These are phyloP conservation scores for Pygoscelis antarcticus DNA, from an alignment of 2,113 vertebrate genomes.

Conservation along the genomic window DNA sequence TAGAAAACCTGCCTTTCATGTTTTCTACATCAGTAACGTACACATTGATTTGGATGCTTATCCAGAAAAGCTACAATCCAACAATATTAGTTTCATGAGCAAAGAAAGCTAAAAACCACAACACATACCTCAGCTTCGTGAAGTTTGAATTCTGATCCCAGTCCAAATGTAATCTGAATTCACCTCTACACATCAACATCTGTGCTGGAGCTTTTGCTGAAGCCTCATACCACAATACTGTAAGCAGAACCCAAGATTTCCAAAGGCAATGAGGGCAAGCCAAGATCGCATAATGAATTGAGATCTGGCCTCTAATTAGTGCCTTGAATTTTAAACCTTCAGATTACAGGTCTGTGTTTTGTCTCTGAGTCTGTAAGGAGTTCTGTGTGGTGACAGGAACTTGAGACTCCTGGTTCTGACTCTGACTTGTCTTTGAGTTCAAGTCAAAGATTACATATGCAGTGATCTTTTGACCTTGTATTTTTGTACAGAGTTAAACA, in stretches of 20 bases:
- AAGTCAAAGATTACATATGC: neutral
- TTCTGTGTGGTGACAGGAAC: neutral
- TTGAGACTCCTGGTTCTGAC: neutral
- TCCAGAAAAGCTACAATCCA: neutral
- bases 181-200: neutral
- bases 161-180: neutral
- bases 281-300: neutral
- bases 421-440: neutral
- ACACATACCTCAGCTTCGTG: fast-evolving
- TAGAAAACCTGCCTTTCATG: neutral
- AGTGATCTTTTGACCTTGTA: neutral
- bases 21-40: neutral
- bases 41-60: neutral
- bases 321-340: neutral
- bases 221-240: neutral
- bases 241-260: neutral
- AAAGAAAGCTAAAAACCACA: neutral
- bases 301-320: neutral
- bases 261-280: neutral
- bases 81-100: neutral
- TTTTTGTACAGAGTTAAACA: neutral
- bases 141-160: neutral
- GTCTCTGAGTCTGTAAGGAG: neutral
- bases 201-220: neutral
- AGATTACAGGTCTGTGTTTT: neutral